Percentiles rank a stretch among this genome's conserved stretches.
phyloP scores from a whole-genome alignment of 2,113 vertebrate species.

The Ptilonorhynchus violaceus region DNA sequence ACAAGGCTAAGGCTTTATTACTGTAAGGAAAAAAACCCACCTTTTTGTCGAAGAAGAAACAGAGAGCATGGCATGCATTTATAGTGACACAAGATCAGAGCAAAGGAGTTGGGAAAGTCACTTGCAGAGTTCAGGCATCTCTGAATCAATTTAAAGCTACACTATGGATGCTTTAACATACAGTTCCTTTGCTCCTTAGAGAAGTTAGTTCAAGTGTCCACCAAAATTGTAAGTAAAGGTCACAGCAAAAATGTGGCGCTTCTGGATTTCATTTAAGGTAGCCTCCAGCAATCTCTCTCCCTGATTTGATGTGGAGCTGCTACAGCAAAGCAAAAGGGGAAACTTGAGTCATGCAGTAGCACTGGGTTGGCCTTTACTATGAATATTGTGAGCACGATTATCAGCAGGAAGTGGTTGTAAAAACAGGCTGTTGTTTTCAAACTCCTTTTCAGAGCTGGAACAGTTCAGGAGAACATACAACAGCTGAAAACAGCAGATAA shows the following conservation, averaged over 20 bases:
- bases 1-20: background rate
- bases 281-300: constrained; percentile 4
- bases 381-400: constrained; percentile 45
- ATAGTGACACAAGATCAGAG: background rate
- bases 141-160: background rate
- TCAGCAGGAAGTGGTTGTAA: constrained; percentile 69
- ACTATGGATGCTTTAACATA: background rate
- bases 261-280: constrained; percentile 48
- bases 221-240: constrained; percentile 1
- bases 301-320: background rate
- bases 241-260: constrained; percentile 7
- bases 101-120: background rate
- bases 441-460: constrained; percentile 18
- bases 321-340: background rate
- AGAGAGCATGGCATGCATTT: background rate
- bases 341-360: constrained; percentile 59
- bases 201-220: background rate
- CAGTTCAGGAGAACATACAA: constrained; percentile 16
- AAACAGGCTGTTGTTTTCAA: constrained; percentile 63
- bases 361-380: constrained; percentile 8
- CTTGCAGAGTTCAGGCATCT: background rate
- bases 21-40: background rate
- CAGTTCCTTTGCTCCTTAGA: background rate
- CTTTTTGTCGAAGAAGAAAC: background rate
- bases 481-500: constrained; percentile 55